phyloP scores from a whole-genome alignment of 2,797 vertebrate genomes.

The Hafferia zeledoni region DNA sequence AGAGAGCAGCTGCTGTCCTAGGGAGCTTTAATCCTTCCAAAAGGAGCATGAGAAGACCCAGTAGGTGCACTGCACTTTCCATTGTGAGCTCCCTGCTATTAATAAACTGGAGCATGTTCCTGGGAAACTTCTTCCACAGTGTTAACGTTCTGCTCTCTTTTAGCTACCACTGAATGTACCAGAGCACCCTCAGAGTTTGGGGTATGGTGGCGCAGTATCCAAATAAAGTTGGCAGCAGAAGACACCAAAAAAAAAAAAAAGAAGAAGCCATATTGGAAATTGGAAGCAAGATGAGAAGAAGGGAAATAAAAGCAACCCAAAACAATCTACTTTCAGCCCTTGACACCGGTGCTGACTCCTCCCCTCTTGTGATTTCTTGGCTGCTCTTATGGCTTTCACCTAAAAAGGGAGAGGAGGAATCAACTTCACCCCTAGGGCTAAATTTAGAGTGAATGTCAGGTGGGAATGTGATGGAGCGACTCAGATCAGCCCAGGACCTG shows the following conservation, averaged over 20 bases:
- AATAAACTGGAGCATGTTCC: not conserved
- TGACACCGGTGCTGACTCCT: not conserved
- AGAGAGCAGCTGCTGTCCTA: slow-evolving; percentile 44
- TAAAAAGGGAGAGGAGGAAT: slow-evolving; percentile 18
- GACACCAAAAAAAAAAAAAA: not conserved
- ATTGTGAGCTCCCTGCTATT: not conserved
- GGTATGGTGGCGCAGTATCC: not conserved
- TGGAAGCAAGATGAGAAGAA: not conserved
- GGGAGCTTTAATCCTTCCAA: not conserved
- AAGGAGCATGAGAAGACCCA: slow-evolving; percentile 13
- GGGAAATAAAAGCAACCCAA: not conserved
- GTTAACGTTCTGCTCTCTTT: not conserved
- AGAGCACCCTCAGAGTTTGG: not conserved
- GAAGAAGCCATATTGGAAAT: not conserved
- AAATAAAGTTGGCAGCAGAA: not conserved
- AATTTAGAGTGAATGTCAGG: not conserved
- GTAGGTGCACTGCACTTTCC: slow-evolving; percentile 8
- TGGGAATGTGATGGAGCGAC: not conserved
- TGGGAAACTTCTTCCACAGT: not conserved
- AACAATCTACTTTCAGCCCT: not conserved
- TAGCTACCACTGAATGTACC: not conserved
- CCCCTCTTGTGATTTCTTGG: not conserved
- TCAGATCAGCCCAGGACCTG: not conserved
- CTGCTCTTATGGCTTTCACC: not conserved
- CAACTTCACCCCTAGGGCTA: not conserved